Evolutionary conservation across 2,113 vertebrate species (phyloP), one percentile per base, ranked within the genome.

Genomic region (Austrofundulus limnaeus): DNA sequence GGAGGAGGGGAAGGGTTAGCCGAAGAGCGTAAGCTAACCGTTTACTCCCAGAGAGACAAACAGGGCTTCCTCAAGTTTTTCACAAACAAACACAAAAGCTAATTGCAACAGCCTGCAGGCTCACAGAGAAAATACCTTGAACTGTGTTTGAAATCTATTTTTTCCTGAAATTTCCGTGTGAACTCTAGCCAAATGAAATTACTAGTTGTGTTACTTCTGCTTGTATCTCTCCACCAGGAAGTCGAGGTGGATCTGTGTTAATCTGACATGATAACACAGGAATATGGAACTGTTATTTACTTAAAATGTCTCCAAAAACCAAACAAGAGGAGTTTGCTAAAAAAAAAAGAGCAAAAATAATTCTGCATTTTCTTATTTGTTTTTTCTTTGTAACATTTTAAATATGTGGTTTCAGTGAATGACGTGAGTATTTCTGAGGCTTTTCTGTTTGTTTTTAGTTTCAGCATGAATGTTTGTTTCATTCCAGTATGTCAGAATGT

Each of bases 361-460:
- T 28, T 7, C 7, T 7, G 7, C 28, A 4, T 28, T 28, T 28
- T 28, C 28, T 28, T 7, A 28, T 7, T 28, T 28, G 7, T 28
- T 28, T 28, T 4, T 28, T 28, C 7, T 28, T 28, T 28, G 28
- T 28, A 28, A 28, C 28, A n/a, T 24, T 25, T 17, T 19, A 50
- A 14, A 21, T 5, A 21, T 2, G 10, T 21, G 24, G 24, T 39
- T 34, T 21, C 17, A 11, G 50, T n/a, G 0, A 15, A 23, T 47
- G n/a, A n/a, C 19, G 21, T 28, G 21, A 49, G 23, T 47, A 28
- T 47, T 38, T 67, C 39, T 21, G 17, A 17, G 64, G 61, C 64
- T 65, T 46, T n/a, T 59, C 12, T 1, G 19, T 51, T 53, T n/a
- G n/a, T n/a, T n/a, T n/a, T 19, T 2, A 0, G 45, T 66, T 58